phyloP scores from a whole-genome alignment of 1,140 invertebrate genomes.

The Orchestia grillus region DNA sequence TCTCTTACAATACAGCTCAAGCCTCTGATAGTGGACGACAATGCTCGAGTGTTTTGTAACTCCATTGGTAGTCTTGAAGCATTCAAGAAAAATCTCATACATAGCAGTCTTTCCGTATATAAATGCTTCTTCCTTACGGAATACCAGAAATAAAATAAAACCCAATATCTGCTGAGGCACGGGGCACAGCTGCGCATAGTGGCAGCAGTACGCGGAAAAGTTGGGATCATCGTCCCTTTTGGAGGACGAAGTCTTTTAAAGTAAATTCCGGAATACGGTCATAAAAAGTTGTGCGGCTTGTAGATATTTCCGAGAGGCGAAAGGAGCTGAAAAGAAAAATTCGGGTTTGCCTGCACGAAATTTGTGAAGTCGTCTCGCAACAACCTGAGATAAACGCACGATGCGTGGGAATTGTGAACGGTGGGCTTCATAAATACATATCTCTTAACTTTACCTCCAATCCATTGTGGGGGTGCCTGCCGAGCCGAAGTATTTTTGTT shows the following conservation, averaged over 20 bases:
- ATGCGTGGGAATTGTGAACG: background rate
- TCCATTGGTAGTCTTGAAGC: background rate
- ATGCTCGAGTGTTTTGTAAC: background rate
- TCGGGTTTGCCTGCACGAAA: background rate
- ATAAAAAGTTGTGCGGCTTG: background rate
- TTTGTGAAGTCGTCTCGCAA: background rate
- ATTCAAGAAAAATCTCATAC: background rate
- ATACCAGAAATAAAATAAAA: background rate
- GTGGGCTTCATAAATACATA: background rate
- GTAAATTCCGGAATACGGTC: background rate
- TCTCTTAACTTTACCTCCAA: background rate
- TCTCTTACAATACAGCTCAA: too few relatives aligned
- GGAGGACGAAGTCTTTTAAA: background rate
- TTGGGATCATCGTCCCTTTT: background rate
- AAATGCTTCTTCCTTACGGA: background rate
- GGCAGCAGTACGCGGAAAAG: background rate
- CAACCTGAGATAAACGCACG: background rate
- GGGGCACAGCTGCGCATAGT: background rate
- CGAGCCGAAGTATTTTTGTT: background rate
- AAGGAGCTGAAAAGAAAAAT: background rate
- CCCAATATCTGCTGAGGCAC: background rate
- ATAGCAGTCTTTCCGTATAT: background rate
- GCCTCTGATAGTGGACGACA: background rate
- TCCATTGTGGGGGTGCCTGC: background rate
- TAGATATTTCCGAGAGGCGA: background rate